These are phyloP conservation scores for Sminthopsis crassicaudata DNA, from an alignment of 2,113 vertebrate genomes.

Conservation along the genomic window DNA sequence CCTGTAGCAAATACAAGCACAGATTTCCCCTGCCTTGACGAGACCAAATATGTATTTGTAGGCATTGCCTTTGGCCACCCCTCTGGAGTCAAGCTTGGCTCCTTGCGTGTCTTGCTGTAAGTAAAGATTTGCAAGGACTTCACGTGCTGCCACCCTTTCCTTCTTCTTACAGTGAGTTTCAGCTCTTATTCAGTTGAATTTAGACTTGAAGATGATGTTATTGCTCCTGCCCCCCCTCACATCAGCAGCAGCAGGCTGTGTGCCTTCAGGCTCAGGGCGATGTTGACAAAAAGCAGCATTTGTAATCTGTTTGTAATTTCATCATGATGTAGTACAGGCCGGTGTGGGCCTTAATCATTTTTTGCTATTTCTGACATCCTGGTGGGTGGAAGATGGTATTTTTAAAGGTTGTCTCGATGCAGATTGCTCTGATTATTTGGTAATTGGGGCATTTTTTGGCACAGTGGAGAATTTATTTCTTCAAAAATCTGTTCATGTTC, in stretches of 20 bases:
- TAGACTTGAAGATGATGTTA: not conserved
- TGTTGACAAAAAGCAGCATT: not conserved
- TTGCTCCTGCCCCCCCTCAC: not conserved
- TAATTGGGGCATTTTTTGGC: not conserved
- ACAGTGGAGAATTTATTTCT: not conserved
- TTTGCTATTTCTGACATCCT: not conserved
- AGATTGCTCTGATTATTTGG: not conserved
- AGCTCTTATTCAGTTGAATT: not conserved
- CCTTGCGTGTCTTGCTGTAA: not conserved
- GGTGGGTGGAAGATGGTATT: not conserved
- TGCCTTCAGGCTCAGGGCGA: not conserved
- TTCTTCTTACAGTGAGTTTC: not conserved
- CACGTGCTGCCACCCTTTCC: not conserved
- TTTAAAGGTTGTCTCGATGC: not conserved
- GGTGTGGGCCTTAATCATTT: not conserved
- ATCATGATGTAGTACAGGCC: not conserved
- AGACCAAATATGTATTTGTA: not conserved
- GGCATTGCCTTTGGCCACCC: not conserved
- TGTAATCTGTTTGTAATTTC: not conserved
- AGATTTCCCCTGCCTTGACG: not conserved
- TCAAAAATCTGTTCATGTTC: not conserved
- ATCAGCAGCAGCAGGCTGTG: not conserved
- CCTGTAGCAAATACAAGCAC: not conserved
- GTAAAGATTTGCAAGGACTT: not conserved
- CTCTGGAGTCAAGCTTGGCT: not conserved